Percentiles rank a stretch among this genome's conserved stretches.
Conservation (phyloP, 2,797 vertebrate species). For the Labeo calbasu region DNA sequence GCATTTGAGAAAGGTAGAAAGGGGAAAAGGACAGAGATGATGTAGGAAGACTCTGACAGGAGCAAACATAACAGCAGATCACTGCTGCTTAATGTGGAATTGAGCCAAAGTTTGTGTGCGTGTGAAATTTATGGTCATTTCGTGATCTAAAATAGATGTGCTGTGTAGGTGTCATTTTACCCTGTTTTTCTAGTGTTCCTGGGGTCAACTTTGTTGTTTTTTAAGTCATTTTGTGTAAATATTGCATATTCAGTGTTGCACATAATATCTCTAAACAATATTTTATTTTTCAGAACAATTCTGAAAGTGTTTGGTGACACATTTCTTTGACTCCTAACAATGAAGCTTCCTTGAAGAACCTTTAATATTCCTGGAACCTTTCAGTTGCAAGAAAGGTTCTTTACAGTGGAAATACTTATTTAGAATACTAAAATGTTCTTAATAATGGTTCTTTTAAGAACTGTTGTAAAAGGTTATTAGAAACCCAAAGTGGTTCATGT, state of each 20-base stretch:
- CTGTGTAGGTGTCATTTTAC: constrained; percentile 5
- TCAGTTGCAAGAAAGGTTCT: neutral
- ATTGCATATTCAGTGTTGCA: neutral
- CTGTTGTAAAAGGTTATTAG: neutral
- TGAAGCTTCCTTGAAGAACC: neutral
- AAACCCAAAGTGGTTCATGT: neutral
- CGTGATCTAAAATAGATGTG: neutral
- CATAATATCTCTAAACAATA: neutral
- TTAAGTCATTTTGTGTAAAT: neutral
- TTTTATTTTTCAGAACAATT: neutral
- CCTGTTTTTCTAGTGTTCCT: neutral
- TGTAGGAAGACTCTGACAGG: constrained; percentile 29
- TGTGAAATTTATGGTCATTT: neutral
- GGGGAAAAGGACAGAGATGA: neutral
- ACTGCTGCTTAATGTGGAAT: constrained; percentile 17
- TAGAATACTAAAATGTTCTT: neutral
- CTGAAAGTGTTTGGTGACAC: neutral
- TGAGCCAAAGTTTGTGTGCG: constrained; percentile 24
- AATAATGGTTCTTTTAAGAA: neutral
- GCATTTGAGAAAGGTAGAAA: constrained; percentile 31
- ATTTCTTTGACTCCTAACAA: no score
- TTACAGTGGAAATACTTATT: neutral
- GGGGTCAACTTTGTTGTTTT: neutral
- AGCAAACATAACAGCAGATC: constrained; percentile 31
- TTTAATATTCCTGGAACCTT: neutral